Conservation (phyloP, 2,888 invertebrate genomes). For the Rhogogaster chlorosoma region DNA sequence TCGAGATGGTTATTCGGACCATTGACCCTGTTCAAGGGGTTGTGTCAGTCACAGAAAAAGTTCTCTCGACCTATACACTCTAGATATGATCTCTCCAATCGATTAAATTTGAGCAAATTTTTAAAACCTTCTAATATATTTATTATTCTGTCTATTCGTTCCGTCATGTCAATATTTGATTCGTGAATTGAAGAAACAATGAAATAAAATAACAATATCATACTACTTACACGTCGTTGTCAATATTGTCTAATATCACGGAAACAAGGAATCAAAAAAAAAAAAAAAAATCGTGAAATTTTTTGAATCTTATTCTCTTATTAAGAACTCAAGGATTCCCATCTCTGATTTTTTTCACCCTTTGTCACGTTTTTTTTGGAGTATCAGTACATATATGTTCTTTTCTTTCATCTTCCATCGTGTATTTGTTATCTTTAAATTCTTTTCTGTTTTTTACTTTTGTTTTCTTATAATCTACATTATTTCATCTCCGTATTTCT, state of each 20-base stretch:
- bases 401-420: too few species aligned
- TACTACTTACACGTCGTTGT: too few species aligned
- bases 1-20: slow-evolving; percentile 15
- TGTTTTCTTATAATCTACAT: too few species aligned
- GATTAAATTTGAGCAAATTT: slow-evolving; percentile 12
- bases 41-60: not conserved
- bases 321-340: not conserved
- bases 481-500: too few species aligned
- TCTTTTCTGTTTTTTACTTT: too few species aligned
- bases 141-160: not conserved
- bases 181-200: not conserved
- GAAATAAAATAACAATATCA: too few species aligned
- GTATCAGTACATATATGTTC: too few species aligned
- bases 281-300: not conserved
- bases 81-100: not conserved
- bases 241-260: not conserved
- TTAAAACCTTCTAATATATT: not conserved
- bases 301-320: not conserved
- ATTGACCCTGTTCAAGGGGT: not conserved
- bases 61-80: not conserved
- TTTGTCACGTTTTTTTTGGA: too few species aligned
- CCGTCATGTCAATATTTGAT: not conserved
- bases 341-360: not conserved
- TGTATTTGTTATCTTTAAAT: too few species aligned
- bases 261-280: not conserved